Conservation (phyloP, 2,113 vertebrate species). For the Jaculus jaculus region DNA sequence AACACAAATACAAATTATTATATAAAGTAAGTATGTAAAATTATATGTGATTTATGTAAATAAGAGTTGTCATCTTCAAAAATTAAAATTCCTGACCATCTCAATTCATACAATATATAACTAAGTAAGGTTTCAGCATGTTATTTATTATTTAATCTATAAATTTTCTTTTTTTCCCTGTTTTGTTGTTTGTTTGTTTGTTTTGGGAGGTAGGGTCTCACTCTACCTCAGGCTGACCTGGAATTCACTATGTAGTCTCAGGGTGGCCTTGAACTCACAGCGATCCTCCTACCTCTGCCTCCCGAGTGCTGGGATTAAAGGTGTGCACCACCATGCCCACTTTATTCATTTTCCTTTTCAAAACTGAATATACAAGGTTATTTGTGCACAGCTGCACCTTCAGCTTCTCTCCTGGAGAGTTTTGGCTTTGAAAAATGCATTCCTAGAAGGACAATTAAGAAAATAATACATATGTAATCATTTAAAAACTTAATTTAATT, state of each 20-base stretch:
- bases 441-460: slow-evolving; percentile 13
- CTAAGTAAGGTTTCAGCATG: background rate
- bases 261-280: no score
- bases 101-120: background rate
- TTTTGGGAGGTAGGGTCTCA: no score
- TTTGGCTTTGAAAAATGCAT: slow-evolving; percentile 41
- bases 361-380: slow-evolving; percentile 30
- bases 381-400: background rate
- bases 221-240: no score
- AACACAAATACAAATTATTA: background rate
- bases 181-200: no score
- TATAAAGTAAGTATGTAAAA: background rate
- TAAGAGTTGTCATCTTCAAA: background rate
- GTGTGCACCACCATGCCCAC: no score
- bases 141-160: slow-evolving; percentile 36
- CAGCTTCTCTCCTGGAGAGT: slow-evolving; percentile 1
- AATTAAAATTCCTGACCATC: background rate
- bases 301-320: no score
- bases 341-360: background rate
- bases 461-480: slow-evolving; percentile 5
- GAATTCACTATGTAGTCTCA: no score
- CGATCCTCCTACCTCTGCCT: no score
- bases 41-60: background rate
- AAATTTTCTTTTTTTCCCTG: background rate
- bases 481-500: slow-evolving; percentile 47